A percentile compares a stretch with the other conserved stretches of the same genome.
Conservation (phyloP, 2,113 vertebrate species). For the Colossoma macropomum region DNA sequence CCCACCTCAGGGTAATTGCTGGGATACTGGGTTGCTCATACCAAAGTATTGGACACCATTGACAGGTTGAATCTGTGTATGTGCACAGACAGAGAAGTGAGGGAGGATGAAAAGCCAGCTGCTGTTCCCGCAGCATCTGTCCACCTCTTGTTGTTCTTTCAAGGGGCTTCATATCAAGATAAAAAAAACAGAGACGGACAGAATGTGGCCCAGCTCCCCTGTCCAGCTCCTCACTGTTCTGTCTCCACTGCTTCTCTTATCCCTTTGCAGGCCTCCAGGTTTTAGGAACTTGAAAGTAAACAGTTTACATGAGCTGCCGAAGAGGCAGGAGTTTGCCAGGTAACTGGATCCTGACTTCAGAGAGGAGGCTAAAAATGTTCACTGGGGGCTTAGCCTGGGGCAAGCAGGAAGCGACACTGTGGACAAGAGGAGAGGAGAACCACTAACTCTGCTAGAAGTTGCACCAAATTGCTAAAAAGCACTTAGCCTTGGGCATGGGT, state of each 20-base stretch:
- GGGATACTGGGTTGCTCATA: conserved; percentile 12
- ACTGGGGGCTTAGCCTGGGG: background rate
- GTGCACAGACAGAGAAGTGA: background rate
- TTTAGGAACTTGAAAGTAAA: background rate
- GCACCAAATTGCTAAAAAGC: background rate
- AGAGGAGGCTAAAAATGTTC: background rate
- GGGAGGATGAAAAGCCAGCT: background rate
- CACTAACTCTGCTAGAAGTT: background rate
- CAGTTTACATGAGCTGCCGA: conserved; percentile 17
- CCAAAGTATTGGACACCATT: background rate
- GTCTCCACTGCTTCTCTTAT: background rate
- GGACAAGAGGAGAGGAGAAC: background rate
- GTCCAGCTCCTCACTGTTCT: background rate
- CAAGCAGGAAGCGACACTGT: background rate
- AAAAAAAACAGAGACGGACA: background rate
- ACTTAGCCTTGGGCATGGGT: background rate
- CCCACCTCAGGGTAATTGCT: conserved; percentile 18
- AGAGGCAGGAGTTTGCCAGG: background rate
- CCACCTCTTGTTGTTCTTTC: background rate
- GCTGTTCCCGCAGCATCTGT: background rate
- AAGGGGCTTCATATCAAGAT: background rate
- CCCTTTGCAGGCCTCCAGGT: background rate
- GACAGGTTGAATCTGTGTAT: background rate
- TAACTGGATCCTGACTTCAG: background rate
- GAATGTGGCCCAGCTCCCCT: background rate